Percentiles rank a stretch among this genome's conserved stretches.
Evolutionary conservation across 2,888 invertebrate genomes (phyloP).

Genomic region (Dichetophora obliterata): DNA sequence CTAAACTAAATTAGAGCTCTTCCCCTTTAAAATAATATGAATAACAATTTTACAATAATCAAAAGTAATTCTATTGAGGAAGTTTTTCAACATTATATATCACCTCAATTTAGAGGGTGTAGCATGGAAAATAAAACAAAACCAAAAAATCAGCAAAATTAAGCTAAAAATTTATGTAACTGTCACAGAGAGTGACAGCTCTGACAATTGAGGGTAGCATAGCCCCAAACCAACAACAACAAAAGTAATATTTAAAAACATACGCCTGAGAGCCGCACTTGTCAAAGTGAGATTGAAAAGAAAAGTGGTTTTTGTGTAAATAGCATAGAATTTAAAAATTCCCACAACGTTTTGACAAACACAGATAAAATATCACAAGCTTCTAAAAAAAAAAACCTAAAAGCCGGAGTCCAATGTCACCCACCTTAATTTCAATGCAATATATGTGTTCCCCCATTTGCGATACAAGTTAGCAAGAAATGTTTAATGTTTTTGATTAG

Average conservation of each 20-base stretch:
- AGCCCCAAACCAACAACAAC: neutral
- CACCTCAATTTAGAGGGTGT: neutral
- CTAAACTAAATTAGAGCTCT: neutral
- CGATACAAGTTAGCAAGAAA: no score
- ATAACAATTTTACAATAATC: neutral
- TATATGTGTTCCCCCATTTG: no score
- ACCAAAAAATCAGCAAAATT: neutral
- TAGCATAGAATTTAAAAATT: no score
- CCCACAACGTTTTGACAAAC: no score
- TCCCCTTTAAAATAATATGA: neutral
- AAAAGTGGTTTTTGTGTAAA: no score
- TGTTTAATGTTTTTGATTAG: no score
- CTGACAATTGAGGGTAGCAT: neutral
- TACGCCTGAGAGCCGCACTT: neutral
- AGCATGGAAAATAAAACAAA: neutral
- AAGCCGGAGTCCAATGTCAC: no score
- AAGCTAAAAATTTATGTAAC: neutral
- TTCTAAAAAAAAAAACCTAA: no score
- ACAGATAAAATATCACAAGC: no score
- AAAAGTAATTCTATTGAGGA: neutral
- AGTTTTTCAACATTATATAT: neutral
- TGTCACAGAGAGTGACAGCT: constrained; percentile 1
- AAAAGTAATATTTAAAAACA: neutral
- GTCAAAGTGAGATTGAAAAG: no score
- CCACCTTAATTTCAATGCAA: no score